Conservation (phyloP, 2,113 vertebrate genomes). For the Podarcis muralis region DNA sequence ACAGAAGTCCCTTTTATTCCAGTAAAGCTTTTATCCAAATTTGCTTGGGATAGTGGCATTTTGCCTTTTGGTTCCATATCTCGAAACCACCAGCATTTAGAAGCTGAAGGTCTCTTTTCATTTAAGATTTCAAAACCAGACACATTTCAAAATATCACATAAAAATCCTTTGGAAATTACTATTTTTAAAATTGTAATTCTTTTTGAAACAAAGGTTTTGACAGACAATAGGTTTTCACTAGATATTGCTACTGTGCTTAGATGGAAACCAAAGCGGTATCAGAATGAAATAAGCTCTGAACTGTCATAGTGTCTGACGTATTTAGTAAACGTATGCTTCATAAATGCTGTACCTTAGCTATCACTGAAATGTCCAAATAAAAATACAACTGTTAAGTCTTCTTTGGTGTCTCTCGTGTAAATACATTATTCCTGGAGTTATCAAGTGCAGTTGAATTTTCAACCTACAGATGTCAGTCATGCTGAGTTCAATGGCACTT, state of each 20-base stretch:
- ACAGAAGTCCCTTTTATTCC: background rate
- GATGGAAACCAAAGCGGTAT: constrained; percentile 71
- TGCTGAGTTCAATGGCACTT: background rate
- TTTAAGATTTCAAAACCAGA: constrained; percentile 58
- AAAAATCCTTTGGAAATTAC: constrained; percentile 40
- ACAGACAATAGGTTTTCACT: constrained; percentile 70
- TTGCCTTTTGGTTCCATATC: constrained; percentile 45
- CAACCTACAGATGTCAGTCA: background rate
- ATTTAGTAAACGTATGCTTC: constrained; percentile 86
- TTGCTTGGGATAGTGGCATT: background rate
- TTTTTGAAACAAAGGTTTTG: constrained; percentile 64
- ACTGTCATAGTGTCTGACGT: constrained; percentile 84
- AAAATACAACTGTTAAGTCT: constrained; percentile 82
- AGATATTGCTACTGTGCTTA: constrained; percentile 59
- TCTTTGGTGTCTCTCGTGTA: constrained; percentile 28
- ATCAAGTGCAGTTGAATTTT: background rate
- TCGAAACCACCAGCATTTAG: constrained; percentile 65
- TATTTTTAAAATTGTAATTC: constrained; percentile 58
- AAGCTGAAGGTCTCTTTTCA: constrained; percentile 57
- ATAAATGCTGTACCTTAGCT: constrained; percentile 85
- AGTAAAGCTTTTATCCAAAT: background rate
- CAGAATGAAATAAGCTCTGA: constrained; percentile 70
- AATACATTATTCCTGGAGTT: background rate
- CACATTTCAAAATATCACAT: constrained; percentile 37
- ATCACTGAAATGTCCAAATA: constrained; percentile 87